A percentile compares a stretch with the other conserved stretches of the same genome.
Conservation (phyloP, 2,797 vertebrate species). For the Brotogeris chrysoptera region DNA sequence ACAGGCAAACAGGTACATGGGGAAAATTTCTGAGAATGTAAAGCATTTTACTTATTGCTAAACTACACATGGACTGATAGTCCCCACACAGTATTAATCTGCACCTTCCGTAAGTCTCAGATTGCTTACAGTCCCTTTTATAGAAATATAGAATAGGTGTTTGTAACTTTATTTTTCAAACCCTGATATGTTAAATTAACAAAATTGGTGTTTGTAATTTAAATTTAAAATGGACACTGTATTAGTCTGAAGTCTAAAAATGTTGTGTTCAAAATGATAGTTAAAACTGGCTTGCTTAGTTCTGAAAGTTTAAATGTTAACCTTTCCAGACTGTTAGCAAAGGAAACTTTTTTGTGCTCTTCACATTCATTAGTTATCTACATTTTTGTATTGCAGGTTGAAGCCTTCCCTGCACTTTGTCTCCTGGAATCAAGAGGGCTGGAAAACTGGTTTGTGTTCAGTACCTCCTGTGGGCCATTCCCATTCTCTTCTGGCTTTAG, state of each 20-base stretch:
- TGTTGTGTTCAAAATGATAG: background rate
- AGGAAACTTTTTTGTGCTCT: background rate
- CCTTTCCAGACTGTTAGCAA: background rate
- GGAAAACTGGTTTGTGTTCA: conserved; percentile 94
- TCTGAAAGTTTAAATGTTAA: background rate
- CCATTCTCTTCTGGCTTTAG: conserved; percentile 90
- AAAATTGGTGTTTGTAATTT: background rate
- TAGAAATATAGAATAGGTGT: background rate
- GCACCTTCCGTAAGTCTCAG: background rate
- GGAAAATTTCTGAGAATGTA: background rate
- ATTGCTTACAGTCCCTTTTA: background rate
- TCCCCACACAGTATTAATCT: background rate
- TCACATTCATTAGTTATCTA: background rate
- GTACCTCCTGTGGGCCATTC: conserved; percentile 91
- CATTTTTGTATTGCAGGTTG: conserved; percentile 76
- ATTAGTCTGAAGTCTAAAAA: background rate
- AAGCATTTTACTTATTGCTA: background rate
- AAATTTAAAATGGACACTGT: background rate
- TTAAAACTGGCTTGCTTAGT: background rate
- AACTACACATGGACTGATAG: background rate
- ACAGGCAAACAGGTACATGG: background rate
- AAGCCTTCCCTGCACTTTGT: conserved; percentile 89
- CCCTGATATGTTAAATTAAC: background rate
- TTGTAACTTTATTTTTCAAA: background rate
- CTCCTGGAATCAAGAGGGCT: conserved; percentile 96